A percentile compares a stretch with the other conserved stretches of the same genome.
Evolutionary conservation across 2,888 invertebrate species (phyloP).

Genomic region (Drosophila paramelanica): DNA sequence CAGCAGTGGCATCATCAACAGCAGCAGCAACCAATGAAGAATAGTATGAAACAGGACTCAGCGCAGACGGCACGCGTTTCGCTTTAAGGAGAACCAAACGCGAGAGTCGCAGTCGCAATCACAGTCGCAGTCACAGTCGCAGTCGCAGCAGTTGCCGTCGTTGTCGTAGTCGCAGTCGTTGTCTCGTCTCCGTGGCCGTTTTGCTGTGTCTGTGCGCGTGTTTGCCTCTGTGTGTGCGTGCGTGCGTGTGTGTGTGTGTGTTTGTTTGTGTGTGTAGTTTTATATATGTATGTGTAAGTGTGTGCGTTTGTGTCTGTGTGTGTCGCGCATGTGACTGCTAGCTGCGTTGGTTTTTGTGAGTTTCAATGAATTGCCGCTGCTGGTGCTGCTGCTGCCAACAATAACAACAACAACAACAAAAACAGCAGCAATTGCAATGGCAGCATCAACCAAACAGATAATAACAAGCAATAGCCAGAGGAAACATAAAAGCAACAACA

Average conservation of each 20-base stretch:
- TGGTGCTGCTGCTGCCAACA: constrained; percentile 1
- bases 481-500: constrained; percentile 5
- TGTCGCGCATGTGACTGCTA: constrained; percentile 70
- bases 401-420: constrained; percentile 9
- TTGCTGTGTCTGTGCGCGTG: constrained; percentile 34
- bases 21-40: constrained; percentile 49
- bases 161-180: constrained; percentile 35
- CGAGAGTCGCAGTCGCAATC: constrained; percentile 47
- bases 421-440: constrained; percentile 20
- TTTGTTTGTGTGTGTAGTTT: constrained; percentile 8
- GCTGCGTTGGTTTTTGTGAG: constrained; percentile 47
- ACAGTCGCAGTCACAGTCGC: constrained; percentile 17
- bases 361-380: constrained; percentile 42
- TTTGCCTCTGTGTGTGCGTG: constrained; percentile 29
- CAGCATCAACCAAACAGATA: constrained; percentile 20
- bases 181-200: constrained; percentile 42
- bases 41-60: constrained; percentile 79
- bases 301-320: constrained; percentile 34
- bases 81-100: constrained; percentile 63
- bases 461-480: constrained; percentile 8
- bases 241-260: constrained; percentile 21
- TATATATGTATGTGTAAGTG: constrained; percentile 6
- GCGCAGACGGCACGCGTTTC: constrained; percentile 81
- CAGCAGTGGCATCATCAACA: constrained; percentile 32
- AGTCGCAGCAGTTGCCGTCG: constrained; percentile 21